Evolutionary conservation across 2,888 invertebrate genomes (phyloP).

Genomic region (Coleophora deauratella): DNA sequence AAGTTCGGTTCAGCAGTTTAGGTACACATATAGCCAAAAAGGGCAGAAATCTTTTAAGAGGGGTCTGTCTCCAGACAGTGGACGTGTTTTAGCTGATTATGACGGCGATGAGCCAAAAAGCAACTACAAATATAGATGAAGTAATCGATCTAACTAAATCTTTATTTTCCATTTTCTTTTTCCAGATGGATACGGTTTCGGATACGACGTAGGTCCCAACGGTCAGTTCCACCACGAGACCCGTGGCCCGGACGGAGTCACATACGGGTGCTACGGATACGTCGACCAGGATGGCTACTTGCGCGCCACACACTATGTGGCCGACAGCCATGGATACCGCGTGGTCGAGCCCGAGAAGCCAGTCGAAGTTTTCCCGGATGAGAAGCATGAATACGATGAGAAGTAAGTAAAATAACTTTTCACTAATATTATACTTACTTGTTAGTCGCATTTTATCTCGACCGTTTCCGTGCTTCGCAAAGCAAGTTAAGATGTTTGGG

Average conservation of each 20-base stretch:
- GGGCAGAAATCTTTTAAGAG: too few species aligned
- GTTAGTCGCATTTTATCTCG: too few species aligned
- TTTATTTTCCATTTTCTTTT: too few species aligned
- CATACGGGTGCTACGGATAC: conserved; percentile 87
- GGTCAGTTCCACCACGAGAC: conserved; percentile 87
- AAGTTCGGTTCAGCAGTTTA: too few species aligned
- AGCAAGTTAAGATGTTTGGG: too few species aligned
- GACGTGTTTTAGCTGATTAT: too few species aligned
- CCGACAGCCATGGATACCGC: conserved; percentile 85
- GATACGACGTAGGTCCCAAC: conserved; percentile 83
- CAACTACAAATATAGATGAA: too few species aligned
- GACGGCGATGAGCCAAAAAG: too few species aligned
- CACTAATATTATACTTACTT: background rate
- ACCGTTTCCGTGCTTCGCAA: too few species aligned
- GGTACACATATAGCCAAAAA: too few species aligned
- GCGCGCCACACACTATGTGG: conserved; percentile 83
- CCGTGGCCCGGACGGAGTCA: conserved; percentile 83
- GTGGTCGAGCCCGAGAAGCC: conserved; percentile 80
- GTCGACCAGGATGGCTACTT: conserved; percentile 79
- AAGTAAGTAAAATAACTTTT: conserved; percentile 42
- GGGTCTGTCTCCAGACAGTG: too few species aligned
- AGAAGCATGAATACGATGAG: conserved; percentile 56
- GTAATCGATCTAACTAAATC: too few species aligned
- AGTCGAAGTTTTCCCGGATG: conserved; percentile 78
- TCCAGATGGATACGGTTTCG: conserved; percentile 82